A percentile compares a stretch with the other conserved stretches of the same genome.
phyloP scores from a whole-genome alignment of 2,797 vertebrate genomes.

The Lophotriccus pileatus region DNA sequence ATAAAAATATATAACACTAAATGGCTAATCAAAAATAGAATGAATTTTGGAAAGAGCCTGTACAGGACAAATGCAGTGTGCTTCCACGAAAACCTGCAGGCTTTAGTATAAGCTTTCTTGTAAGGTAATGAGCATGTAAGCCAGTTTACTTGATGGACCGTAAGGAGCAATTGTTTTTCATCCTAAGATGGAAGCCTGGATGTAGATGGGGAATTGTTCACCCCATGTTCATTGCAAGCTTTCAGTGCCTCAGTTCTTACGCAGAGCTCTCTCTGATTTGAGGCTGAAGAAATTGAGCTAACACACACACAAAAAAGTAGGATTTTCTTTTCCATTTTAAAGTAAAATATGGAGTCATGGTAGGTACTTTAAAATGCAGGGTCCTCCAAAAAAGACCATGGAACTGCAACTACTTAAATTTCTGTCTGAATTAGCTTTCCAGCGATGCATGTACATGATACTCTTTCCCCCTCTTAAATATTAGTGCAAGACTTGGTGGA shows the following conservation, averaged over 20 bases:
- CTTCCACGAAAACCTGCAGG: background rate
- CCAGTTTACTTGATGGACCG: background rate
- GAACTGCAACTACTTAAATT: background rate
- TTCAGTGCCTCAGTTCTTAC: background rate
- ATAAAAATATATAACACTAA: background rate
- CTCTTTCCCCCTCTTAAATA: background rate
- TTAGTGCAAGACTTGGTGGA: background rate
- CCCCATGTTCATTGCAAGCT: rapidly evolving
- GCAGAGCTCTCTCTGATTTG: background rate
- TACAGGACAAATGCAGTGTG: background rate
- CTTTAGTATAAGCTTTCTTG: background rate
- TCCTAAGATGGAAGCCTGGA: background rate
- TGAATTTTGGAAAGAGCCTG: background rate
- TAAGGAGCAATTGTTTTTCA: background rate
- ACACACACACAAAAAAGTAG: background rate
- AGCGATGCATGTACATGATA: background rate
- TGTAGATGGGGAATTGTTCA: background rate
- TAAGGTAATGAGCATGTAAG: background rate
- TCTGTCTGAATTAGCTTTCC: background rate
- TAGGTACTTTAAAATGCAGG: background rate
- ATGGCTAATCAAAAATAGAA: background rate
- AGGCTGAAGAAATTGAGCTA: background rate
- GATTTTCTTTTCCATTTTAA: background rate
- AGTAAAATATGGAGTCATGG: background rate
- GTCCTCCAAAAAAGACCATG: background rate